A percentile compares a stretch with the other conserved stretches of the same genome.
phyloP scores from a whole-genome alignment of 2,113 vertebrate genomes.

The Zosterops lateralis region DNA sequence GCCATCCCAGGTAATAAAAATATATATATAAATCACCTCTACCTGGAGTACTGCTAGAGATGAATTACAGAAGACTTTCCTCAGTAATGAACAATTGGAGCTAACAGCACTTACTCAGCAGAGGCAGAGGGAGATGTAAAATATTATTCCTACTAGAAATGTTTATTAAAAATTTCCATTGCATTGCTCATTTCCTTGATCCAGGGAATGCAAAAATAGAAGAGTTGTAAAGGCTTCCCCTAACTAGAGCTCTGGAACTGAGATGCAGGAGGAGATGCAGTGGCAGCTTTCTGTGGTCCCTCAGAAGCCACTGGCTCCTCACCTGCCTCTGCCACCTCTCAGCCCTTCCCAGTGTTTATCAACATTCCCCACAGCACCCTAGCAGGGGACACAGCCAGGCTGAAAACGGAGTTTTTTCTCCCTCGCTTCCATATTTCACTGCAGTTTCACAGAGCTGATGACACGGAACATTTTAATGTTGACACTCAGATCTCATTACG shows the following conservation, averaged over 20 bases:
- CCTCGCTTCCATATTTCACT: conserved; percentile 40
- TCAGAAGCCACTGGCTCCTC: conserved; percentile 53
- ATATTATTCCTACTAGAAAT: conserved; percentile 21
- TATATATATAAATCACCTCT: conserved; percentile 48
- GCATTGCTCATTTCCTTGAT: conserved; percentile 12
- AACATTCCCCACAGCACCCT: conserved; percentile 68
- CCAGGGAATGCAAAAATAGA: conserved; percentile 13
- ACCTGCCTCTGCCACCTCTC: conserved; percentile 66
- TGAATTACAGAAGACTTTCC: conserved; percentile 62
- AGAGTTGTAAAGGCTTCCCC: conserved; percentile 16
- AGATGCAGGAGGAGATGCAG: conserved; percentile 31
- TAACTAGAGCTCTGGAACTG: conserved; percentile 29
- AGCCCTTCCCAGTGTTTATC: conserved; percentile 73
- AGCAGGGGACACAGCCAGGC: conserved; percentile 45
- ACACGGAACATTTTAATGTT: conserved; percentile 59
- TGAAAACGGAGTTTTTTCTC: conserved; percentile 13
- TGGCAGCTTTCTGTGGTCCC: conserved; percentile 54
- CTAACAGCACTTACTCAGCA: conserved; percentile 64
- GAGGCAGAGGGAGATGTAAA: conserved; percentile 54
- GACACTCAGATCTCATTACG: conserved; percentile 61
- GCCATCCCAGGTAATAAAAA: conserved; percentile 77
- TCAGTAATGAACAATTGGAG: conserved; percentile 48
- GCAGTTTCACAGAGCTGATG: conserved; percentile 62
- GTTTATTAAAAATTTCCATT: conserved; percentile 43
- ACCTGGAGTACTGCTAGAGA: conserved; percentile 47